These are phyloP conservation scores for Hestina assimilis DNA, from an alignment of 1,140 invertebrate genomes.

Conservation along the genomic window DNA sequence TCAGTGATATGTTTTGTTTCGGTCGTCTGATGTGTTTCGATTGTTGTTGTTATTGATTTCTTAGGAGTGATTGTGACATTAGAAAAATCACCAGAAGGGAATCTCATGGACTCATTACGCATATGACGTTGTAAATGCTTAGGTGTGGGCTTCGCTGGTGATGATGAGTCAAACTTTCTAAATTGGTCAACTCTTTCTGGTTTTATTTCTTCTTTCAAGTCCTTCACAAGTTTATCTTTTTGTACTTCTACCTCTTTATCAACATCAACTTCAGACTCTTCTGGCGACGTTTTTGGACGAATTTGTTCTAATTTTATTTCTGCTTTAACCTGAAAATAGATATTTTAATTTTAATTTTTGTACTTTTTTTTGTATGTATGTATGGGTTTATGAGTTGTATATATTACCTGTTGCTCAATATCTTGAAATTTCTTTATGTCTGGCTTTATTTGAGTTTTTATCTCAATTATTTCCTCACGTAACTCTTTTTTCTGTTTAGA, in stretches of 20 bases:
- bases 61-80: constrained; percentile 73
- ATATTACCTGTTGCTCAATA: constrained; percentile 64
- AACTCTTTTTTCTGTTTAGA: constrained; percentile 84
- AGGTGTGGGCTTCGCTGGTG: constrained; percentile 73
- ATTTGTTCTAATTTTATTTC: constrained; percentile 63
- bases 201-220: constrained; percentile 54
- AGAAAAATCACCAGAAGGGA: constrained; percentile 76
- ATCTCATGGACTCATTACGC: constrained; percentile 77
- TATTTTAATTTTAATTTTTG: neutral
- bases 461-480: constrained; percentile 83
- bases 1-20: constrained; percentile 56
- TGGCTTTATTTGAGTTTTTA: constrained; percentile 82
- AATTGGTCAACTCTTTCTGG: constrained; percentile 61
- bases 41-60: constrained; percentile 62
- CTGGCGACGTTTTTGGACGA: constrained; percentile 61
- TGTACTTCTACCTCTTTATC: constrained; percentile 40
- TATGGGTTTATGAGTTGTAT: neutral
- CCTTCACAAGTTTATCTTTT: constrained; percentile 39
- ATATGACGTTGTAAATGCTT: constrained; percentile 77
- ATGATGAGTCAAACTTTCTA: constrained; percentile 67
- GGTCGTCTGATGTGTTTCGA: constrained; percentile 42
- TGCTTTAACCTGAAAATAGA: constrained; percentile 45
- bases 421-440: constrained; percentile 77
- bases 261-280: constrained; percentile 50
- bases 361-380: neutral